Evolutionary conservation across 2,888 invertebrate genomes (phyloP), one percentile per base, ranked within the genome.

Genomic region (Listrodromus nycthemerus): DNA sequence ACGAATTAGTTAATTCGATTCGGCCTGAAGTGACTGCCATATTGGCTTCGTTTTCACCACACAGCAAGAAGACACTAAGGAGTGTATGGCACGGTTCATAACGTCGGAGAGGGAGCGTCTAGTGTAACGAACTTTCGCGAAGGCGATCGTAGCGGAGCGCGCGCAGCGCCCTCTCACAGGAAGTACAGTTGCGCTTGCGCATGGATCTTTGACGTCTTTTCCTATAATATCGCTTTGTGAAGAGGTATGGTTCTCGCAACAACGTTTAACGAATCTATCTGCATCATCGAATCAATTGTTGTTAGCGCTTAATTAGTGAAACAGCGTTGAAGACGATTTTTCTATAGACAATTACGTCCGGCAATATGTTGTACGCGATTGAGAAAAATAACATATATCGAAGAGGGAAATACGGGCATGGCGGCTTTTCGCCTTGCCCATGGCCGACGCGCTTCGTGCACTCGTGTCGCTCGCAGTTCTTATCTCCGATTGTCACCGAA

Each of bases 211-310:
- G 85, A 89, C 84, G 87, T 87, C 89, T 90, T 91, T 91, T 90
- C 88, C 88, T 89, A 87, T 86, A 88, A 87, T 87, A 88, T 87
- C 88, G 90, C 88, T 87, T 87, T 87, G 86, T 76, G 83, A 85
- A 83, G 84, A 92, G 92, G 92, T 92, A 90, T 84, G 84, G 82
- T 69, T 19, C 75, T 67, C 55, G 27, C 27, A n/a, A 55, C 75
- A 82, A 50, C 45, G 71, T 86, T 87, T 88, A 67, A 80, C 48
- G 82, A 90, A 92, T 92, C 92, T 86, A 76, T 48, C 87, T 73
- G 71, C 88, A 92, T 92, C 91, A 67, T 16, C 27, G 27, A 69
- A 80, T 86, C 71, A 61, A 79, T 45, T 69, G 37, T 24, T 27
- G 50, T 79, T 87, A 52, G 77, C 4, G 2, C 37, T 6, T 45